Base-by-base conservation (phyloP, 2,888 invertebrate species). In the Drosophila yooni region DNA sequence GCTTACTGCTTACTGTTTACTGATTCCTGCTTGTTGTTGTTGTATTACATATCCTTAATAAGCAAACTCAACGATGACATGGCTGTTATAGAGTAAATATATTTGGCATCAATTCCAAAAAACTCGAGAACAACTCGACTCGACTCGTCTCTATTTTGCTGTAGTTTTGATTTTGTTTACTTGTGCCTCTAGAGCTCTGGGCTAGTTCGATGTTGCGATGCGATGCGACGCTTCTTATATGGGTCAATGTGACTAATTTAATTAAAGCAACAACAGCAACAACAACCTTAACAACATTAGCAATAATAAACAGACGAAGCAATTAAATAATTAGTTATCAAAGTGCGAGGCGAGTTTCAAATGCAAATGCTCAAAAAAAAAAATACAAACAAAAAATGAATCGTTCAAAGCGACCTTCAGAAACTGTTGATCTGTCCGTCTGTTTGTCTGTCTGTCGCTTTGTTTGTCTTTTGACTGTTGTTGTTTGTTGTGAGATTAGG, bases 231-330 rank as follows among this genome's bases (percentile, higher is more conserved):
- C 36, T 61, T 38, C 38, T 51, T 62, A 78, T 65, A 79, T 78
- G 62, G 78, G 78, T 78, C 78, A 78, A 78, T 78, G 78, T 75
- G 76, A 79, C 79, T 64, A 66, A 66, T 46, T 48, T 58, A 53
- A 65, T 69, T 72, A 61, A 68, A 57, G 38, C 73, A 54, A 62
- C 46, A 62, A 56, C 53, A 21, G 54, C 13, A 54, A 10, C 31
- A 34, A 53, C 34, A 53, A 25, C 33, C 33, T 33, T 25, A 46
- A 25, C 25, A 48, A 50, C 34, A 48, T 36, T 46, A 53, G 36
- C 46, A 62, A 40, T 33, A 33, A 11, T 33, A 33, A 33, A 53
- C 33, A 67, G n/a, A 36, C 64, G 8, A 57, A 48, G 27, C 62
- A 40, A 18, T 43, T 43, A 33, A 33, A 33, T 33, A 33, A 33